Percentiles rank a stretch among this genome's conserved stretches.
Conservation (phyloP, 1,140 invertebrate genomes). For the Leptonema lineaticorne region DNA sequence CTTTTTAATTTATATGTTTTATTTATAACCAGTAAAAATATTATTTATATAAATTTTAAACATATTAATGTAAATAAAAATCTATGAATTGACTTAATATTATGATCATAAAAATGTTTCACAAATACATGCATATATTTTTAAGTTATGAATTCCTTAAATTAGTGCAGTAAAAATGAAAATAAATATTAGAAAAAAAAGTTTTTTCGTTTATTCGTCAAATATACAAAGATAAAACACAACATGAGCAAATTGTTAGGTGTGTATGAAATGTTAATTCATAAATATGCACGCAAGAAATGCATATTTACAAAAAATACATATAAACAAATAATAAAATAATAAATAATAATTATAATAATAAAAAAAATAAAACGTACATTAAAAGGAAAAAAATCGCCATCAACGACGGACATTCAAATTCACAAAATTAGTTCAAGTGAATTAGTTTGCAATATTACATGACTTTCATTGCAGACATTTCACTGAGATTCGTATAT, state of each 20-base stretch:
- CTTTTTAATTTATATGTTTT: too few species aligned
- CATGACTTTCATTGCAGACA: conserved; percentile 9
- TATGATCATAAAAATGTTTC: too few species aligned
- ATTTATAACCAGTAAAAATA: too few species aligned
- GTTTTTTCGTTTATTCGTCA: neutral
- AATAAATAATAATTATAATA: conserved; percentile 19
- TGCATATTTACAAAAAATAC: too few species aligned
- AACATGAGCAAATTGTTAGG: conserved; percentile 30
- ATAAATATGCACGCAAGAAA: too few species aligned
- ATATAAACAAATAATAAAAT: neutral
- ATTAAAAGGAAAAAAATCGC: conserved; percentile 1
- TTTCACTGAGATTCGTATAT: neutral
- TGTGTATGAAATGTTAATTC: conserved; percentile 23
- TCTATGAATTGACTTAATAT: too few species aligned
- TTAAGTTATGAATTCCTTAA: neutral
- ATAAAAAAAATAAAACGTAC: conserved; percentile 7
- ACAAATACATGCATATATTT: neutral
- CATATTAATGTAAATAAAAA: too few species aligned
- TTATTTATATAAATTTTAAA: too few species aligned
- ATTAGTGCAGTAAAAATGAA: neutral
- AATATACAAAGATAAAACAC: conserved; percentile 22
- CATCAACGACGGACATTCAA: neutral
- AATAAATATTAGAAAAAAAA: neutral
- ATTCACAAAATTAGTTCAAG: neutral
- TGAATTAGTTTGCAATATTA: conserved; percentile 16